These are phyloP conservation scores for Bradypodion pumilum DNA, from an alignment of 2,797 vertebrate genomes.

Conservation along the genomic window DNA sequence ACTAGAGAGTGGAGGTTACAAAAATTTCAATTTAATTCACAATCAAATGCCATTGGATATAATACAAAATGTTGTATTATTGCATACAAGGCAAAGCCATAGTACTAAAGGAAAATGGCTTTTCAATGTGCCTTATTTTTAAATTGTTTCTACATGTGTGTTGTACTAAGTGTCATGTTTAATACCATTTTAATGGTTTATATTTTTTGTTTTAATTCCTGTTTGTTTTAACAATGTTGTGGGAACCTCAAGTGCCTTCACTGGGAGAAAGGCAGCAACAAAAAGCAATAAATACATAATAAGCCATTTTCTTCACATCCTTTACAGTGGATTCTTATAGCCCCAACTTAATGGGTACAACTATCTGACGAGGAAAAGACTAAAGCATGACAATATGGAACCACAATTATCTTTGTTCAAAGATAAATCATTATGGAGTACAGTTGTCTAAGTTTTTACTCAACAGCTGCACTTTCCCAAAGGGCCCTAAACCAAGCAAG, in stretches of 20 bases:
- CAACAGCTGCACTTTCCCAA: not conserved
- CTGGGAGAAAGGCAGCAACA: too few relatives aligned
- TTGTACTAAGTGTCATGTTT: too few relatives aligned
- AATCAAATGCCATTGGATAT: not conserved
- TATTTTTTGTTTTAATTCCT: too few relatives aligned
- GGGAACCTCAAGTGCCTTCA: too few relatives aligned
- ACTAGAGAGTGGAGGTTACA: not conserved
- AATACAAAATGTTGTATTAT: not conserved
- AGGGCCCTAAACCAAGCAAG: not conserved
- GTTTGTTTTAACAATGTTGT: too few relatives aligned
- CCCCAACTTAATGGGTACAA: not conserved
- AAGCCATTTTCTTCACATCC: not conserved
- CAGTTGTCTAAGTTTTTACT: not conserved
- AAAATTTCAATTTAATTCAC: not conserved
- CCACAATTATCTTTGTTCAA: not conserved
- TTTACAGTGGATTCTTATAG: not conserved
- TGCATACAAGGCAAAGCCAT: not conserved
- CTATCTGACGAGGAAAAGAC: not conserved
- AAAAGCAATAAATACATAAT: not conserved
- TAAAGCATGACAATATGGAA: not conserved
- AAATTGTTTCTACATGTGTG: too few relatives aligned
- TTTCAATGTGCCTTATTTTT: too few relatives aligned
- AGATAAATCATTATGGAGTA: not conserved
- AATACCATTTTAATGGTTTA: too few relatives aligned
- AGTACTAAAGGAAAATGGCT: not conserved